phyloP scores from a whole-genome alignment of 2,113 vertebrate genomes.

The Hippolais icterina region DNA sequence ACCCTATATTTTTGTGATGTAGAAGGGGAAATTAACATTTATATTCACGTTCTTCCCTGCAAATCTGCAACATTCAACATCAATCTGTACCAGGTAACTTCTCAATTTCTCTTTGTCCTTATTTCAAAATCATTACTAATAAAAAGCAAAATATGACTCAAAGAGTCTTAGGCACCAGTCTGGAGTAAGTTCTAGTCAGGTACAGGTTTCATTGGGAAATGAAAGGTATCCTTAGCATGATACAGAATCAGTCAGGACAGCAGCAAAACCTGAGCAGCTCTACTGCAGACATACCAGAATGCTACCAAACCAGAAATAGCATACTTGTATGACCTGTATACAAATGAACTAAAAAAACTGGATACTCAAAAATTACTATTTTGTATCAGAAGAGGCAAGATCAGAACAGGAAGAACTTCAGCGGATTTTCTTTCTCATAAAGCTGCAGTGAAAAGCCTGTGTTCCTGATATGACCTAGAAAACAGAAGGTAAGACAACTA shows the following conservation, averaged over 20 bases:
- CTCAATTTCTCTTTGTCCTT: background rate
- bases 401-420: background rate
- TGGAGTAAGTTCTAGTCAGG: background rate
- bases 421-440: background rate
- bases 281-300: background rate
- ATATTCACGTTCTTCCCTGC: background rate
- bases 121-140: background rate
- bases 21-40: background rate
- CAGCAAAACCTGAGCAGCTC: rapidly evolving
- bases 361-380: background rate
- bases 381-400: background rate
- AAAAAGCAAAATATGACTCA: background rate
- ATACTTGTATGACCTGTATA: background rate
- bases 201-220: background rate
- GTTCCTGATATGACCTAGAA: background rate
- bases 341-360: background rate
- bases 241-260: background rate
- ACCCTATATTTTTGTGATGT: background rate
- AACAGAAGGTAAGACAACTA: background rate
- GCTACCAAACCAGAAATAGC: background rate
- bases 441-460: background rate
- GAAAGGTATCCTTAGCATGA: background rate
- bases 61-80: background rate
- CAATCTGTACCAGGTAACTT: background rate
- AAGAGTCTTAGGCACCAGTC: background rate